Base-by-base conservation (phyloP, 35 echinoderm and acorn worm genomes). In the Apostichopus japonicus region DNA sequence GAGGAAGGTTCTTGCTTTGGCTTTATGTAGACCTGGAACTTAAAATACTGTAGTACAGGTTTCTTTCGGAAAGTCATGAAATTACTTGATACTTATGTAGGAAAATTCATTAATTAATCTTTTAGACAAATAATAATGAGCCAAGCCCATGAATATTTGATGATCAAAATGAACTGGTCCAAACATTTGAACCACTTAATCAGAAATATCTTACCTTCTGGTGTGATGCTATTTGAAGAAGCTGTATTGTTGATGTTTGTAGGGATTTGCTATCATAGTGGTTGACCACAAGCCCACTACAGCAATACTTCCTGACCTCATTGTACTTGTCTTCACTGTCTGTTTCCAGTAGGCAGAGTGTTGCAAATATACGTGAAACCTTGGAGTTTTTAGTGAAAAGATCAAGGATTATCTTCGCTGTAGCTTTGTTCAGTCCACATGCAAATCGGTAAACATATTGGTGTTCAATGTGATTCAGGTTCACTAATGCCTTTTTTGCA, bases 401-500 rank as follows among this genome's bases (percentile, higher is more conserved):
- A 24, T 79, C 23, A 13, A 79, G 0, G 25, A 79, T 23, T 24
- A 79, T 13, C 23, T 21, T 79, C 11, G 77, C 77, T 33, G 77
- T 13, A 79, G 77, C 4, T 24, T 24, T 19, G 11, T 79, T 10
- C 27, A 79, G 51, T 4, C 77, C 77, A 79, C 77, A 79, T 22
- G 77, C 77, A 1, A 79, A 79, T 13, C 77, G 77, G 51, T 24
- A 79, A 13, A 79, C 77, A 23, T 79, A 79, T 25, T 79, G 77
- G 23, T 51, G 77, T 11, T 79, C 77, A 23, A 24, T 13, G 17
- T 5, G 77, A 25, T 79, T 25, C 21, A 79, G 51, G 21, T 79
- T 79, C 17, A 3, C 4, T 25, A 79, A 79, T 33, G 11, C 23
- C 23, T 4, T 25, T 25, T 79, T 44, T 44, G 33, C 51, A 13